Evolutionary conservation across 2,888 invertebrate species (phyloP).

Genomic region (Steinernema carpocapsae): DNA sequence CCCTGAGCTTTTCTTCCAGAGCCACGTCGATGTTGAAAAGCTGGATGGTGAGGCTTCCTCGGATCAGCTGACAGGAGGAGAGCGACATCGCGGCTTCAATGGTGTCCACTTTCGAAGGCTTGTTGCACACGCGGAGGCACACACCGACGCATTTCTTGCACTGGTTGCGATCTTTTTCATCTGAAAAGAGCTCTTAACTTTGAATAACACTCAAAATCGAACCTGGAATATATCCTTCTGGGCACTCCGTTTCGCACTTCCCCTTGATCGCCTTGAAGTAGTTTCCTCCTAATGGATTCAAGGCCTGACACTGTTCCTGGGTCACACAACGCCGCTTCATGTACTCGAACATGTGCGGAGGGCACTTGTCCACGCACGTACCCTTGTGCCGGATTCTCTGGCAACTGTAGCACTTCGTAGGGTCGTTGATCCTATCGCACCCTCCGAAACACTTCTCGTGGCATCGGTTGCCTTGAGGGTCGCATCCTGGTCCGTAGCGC

Average conservation of each 20-base stretch:
- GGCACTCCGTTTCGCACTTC: constrained; percentile 71
- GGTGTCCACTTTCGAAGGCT: constrained; percentile 74
- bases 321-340: constrained; percentile 83
- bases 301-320: constrained; percentile 76
- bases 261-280: not conserved
- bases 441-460: constrained; percentile 83
- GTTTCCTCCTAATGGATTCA: constrained; percentile 32
- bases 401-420: constrained; percentile 79
- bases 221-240: constrained; percentile 75
- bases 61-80: constrained; percentile 85
- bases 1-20: constrained; percentile 52
- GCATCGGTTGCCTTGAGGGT: constrained; percentile 74
- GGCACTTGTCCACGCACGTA: constrained; percentile 52
- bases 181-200: not conserved
- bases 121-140: not conserved
- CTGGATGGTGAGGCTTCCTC: constrained; percentile 83
- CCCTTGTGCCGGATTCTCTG: constrained; percentile 76
- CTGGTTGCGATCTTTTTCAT: constrained; percentile 34
- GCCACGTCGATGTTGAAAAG: constrained; percentile 76
- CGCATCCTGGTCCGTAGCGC: constrained; percentile 45
- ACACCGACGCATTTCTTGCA: constrained; percentile 52
- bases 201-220: too few relatives aligned
- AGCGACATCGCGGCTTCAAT: constrained; percentile 81
- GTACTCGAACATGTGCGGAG: constrained; percentile 71
- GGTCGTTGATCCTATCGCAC: constrained; percentile 74